Evolutionary conservation across 2,797 vertebrate species (phyloP).

Genomic region (Morelia viridis): DNA sequence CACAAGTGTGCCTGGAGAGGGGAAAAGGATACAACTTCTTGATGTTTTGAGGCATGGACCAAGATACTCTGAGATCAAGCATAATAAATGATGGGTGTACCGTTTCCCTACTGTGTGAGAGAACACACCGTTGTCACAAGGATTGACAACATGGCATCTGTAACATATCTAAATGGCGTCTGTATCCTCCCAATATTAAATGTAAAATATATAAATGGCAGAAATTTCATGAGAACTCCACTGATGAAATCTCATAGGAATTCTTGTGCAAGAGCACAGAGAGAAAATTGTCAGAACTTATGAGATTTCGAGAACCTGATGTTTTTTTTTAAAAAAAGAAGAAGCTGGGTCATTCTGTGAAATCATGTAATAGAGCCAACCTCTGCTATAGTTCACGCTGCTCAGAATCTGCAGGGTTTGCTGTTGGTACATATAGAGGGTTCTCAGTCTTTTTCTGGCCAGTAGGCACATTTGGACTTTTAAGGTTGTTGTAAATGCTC

Average conservation of each 20-base stretch:
- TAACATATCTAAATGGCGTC: neutral
- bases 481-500: neutral
- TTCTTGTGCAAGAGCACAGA: neutral
- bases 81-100: neutral
- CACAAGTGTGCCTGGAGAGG: neutral
- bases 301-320: neutral
- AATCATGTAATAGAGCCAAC: neutral
- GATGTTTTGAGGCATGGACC: neutral
- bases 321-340: neutral
- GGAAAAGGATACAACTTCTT: neutral
- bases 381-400: neutral
- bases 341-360: neutral
- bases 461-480: neutral
- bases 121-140: neutral
- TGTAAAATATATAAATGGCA: neutral
- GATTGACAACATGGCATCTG: neutral
- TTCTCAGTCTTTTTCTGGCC: neutral
- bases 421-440: neutral
- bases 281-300: neutral
- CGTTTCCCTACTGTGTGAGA: neutral
- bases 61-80: neutral
- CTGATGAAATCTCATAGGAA: neutral
- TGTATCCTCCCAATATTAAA: neutral
- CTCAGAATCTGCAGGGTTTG: neutral
- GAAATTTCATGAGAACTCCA: neutral